phyloP scores from a whole-genome alignment of 2,888 invertebrate species.

The Eristalinus aeneus region DNA sequence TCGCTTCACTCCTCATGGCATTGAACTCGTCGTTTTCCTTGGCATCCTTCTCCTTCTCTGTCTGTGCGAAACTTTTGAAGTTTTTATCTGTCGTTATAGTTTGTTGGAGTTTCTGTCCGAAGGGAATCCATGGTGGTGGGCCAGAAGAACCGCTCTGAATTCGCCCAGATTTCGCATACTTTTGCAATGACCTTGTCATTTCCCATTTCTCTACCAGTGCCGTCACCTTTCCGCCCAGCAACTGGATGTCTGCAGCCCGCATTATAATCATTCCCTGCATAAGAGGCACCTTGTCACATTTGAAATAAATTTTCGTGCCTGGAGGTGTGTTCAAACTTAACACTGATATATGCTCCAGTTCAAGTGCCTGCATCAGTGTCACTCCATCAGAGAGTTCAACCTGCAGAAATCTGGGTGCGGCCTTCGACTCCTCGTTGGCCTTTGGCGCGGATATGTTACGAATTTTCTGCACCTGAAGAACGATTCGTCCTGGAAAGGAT shows the following conservation, averaged over 20 bases:
- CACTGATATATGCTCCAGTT: constrained; percentile 86
- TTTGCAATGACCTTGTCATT: constrained; percentile 84
- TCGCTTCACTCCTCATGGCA: constrained; percentile 93
- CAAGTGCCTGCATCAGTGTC: constrained; percentile 88
- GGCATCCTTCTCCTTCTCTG: constrained; percentile 81
- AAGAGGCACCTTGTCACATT: constrained; percentile 82
- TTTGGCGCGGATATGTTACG: constrained; percentile 95
- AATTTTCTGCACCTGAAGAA: constrained; percentile 93
- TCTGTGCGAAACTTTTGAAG: constrained; percentile 85
- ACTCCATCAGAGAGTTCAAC: constrained; percentile 93
- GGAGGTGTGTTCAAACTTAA: constrained; percentile 93
- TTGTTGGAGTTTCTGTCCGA: constrained; percentile 89
- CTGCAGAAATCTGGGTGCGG: constrained; percentile 92
- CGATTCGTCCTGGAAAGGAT: constrained; percentile 83
- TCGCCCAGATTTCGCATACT: constrained; percentile 82
- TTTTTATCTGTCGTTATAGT: constrained; percentile 82
- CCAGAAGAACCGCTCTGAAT: constrained; percentile 83
- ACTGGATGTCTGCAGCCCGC: constrained; percentile 84
- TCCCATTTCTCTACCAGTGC: constrained; percentile 95
- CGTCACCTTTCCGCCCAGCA: constrained; percentile 92
- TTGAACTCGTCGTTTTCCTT: constrained; percentile 93
- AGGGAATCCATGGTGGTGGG: constrained; percentile 95
- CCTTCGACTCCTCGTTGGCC: constrained; percentile 91
- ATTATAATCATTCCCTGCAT: constrained; percentile 89
- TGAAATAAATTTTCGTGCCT: constrained; percentile 89